phyloP scores from a whole-genome alignment of 2,888 invertebrate species.

The Ophion ventricosus region DNA sequence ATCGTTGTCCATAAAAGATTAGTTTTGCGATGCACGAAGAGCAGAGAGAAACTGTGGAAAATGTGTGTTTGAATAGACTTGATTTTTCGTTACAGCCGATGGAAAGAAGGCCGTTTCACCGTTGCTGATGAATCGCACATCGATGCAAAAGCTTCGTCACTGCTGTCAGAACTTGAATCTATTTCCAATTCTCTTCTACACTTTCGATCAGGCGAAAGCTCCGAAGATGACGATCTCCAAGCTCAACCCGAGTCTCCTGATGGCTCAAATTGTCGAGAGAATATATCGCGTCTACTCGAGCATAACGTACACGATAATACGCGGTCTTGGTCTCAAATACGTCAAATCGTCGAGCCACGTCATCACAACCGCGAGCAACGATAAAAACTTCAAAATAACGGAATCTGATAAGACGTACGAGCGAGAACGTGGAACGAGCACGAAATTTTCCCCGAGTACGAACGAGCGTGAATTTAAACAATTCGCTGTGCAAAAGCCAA shows the following conservation, averaged over 20 bases:
- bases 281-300: conserved; percentile 74
- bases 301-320: conserved; percentile 68
- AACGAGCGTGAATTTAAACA: conserved; percentile 58
- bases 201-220: conserved; percentile 79
- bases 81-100: conserved; percentile 71
- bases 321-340: conserved; percentile 38
- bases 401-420: conserved; percentile 12
- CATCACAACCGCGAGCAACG: background rate
- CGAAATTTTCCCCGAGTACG: conserved; percentile 1
- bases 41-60: background rate
- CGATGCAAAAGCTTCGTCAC: conserved; percentile 81
- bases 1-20: no score
- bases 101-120: conserved; percentile 78
- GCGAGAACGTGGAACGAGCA: conserved; percentile 8
- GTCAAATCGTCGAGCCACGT: conserved; percentile 20
- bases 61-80: background rate
- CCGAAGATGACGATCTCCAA: conserved; percentile 76
- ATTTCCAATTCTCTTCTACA: conserved; percentile 80
- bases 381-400: background rate
- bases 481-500: conserved; percentile 71
- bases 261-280: conserved; percentile 72
- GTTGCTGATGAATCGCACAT: conserved; percentile 76
- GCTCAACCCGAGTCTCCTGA: conserved; percentile 73
- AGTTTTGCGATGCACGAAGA: no score
- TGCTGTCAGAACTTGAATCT: conserved; percentile 82